A percentile compares a stretch with the other conserved stretches of the same genome.
Conservation (phyloP, 2,888 invertebrate genomes). For the Erynnis tages region DNA sequence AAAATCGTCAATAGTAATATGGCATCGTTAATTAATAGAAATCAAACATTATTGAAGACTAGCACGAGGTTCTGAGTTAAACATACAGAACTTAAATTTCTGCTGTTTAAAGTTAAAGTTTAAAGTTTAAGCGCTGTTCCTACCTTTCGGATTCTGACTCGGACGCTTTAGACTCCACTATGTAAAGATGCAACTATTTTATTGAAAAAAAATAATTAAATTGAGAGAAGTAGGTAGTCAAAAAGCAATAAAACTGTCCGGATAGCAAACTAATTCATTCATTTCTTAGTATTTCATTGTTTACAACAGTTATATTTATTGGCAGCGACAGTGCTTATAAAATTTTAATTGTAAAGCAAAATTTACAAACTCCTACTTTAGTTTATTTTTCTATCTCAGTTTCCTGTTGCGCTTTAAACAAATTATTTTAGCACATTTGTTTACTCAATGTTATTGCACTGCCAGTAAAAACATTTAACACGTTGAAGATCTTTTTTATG, state of each 20-base stretch:
- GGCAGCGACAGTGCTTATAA: conserved; percentile 11
- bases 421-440: background rate
- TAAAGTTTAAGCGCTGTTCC: too few relatives aligned
- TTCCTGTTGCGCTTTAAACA: conserved; percentile 15
- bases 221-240: background rate
- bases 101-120: too few relatives aligned
- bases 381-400: conserved; percentile 7
- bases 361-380: conserved; percentile 1
- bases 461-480: conserved; percentile 5
- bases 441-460: background rate
- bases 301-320: conserved; percentile 11
- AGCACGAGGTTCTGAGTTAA: too few relatives aligned
- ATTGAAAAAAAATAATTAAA: background rate
- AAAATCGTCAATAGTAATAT: too few relatives aligned
- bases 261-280: background rate
- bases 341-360: background rate
- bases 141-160: too few relatives aligned
- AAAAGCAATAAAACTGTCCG: conserved; percentile 8
- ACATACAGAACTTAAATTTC: too few relatives aligned
- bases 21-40: too few relatives aligned
- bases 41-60: too few relatives aligned
- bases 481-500: conserved; percentile 2
- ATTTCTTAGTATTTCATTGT: conserved; percentile 1
- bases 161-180: too few relatives aligned
- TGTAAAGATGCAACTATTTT: too few relatives aligned